Evolutionary conservation across 2,113 vertebrate species (phyloP).

Genomic region (Boleophthalmus pectinirostris): DNA sequence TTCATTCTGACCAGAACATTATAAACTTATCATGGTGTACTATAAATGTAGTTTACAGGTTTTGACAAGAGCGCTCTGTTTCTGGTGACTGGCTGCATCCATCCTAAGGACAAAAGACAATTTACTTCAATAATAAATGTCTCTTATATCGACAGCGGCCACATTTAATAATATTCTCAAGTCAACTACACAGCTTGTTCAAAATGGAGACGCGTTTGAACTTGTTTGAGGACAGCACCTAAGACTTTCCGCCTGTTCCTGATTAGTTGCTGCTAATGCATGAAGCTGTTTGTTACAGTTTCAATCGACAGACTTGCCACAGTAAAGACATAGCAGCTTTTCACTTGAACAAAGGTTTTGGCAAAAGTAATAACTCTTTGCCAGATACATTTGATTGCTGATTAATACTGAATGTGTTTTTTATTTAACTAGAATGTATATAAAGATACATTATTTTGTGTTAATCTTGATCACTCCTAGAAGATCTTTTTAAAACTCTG

Average conservation of each 20-base stretch:
- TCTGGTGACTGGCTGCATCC: neutral
- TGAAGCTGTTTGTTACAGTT: neutral
- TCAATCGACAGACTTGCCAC: neutral
- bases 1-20: neutral
- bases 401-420: too few relatives aligned
- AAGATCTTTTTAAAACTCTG: too few relatives aligned
- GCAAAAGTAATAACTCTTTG: neutral
- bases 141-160: neutral
- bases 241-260: neutral
- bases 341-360: too few relatives aligned
- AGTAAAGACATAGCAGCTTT: neutral
- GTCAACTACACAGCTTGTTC: neutral
- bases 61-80: neutral
- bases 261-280: neutral
- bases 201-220: neutral
- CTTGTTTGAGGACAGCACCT: neutral
- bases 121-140: neutral
- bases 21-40: neutral
- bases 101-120: neutral
- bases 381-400: neutral
- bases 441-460: too few relatives aligned
- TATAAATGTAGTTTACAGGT: too few relatives aligned
- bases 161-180: neutral
- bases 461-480: too few relatives aligned
- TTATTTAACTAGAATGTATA: too few relatives aligned